Conservation (phyloP, 2,888 invertebrate genomes). For the Drosophila colorata region DNA sequence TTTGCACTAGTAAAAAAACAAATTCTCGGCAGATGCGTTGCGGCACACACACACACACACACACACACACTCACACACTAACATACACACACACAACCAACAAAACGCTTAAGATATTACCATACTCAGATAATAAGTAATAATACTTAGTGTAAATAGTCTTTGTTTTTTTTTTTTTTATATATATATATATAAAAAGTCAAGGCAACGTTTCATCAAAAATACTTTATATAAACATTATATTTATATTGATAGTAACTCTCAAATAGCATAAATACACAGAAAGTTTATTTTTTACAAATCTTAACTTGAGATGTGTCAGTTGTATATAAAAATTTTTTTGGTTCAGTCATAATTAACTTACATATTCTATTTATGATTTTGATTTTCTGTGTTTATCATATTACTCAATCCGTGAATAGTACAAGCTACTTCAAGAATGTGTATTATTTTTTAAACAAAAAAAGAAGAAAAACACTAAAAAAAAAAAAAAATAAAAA, state of each 20-base stretch:
- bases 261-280: conserved; percentile 11
- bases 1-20: conserved; percentile 7
- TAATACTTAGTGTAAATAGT: conserved; percentile 67
- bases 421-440: conserved; percentile 57
- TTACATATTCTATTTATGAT: conserved; percentile 9
- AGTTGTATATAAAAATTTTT: conserved; percentile 37
- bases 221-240: conserved; percentile 3
- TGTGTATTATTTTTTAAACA: conserved; percentile 36
- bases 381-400: conserved; percentile 27
- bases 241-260: conserved; percentile 9
- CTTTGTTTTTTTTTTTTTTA: conserved; percentile 28
- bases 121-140: conserved; percentile 77
- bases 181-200: conserved; percentile 4
- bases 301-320: conserved; percentile 6
- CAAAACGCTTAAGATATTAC: conserved; percentile 75
- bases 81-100: conserved; percentile 32
- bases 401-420: conserved; percentile 46
- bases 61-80: conserved; percentile 1
- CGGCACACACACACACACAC: conserved; percentile 18
- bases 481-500: conserved; percentile 13
- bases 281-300: neutral
- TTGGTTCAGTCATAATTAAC: neutral
- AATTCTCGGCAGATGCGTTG: conserved; percentile 33
- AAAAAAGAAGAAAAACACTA: conserved; percentile 1
- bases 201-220: conserved; percentile 2